Percentiles rank a stretch among this genome's conserved stretches.
Evolutionary conservation across 2,113 vertebrate genomes (phyloP).

Genomic region (Pagrus major): DNA sequence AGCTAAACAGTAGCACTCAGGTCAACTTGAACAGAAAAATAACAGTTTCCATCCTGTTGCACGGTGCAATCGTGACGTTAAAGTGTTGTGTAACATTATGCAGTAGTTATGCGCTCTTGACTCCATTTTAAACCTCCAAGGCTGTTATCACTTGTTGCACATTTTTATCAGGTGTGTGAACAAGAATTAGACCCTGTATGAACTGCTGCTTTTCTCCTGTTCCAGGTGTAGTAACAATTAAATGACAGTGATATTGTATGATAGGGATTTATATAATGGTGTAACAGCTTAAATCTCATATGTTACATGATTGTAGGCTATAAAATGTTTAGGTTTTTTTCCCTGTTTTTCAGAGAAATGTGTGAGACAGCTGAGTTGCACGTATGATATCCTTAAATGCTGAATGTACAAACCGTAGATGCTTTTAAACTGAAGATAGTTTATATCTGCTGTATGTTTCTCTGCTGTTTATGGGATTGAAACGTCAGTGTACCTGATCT

Average conservation of each 20-base stretch:
- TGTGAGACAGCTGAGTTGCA: slow-evolving; percentile 35
- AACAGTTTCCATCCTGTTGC: not conserved
- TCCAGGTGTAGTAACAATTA: slow-evolving; percentile 14
- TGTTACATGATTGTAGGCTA: slow-evolving; percentile 27
- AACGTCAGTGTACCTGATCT: slow-evolving; percentile 26
- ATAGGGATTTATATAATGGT: not conserved
- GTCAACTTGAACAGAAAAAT: not conserved
- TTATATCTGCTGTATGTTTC: slow-evolving; percentile 24
- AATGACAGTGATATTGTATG: slow-evolving; percentile 1
- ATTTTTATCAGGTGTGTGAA: slow-evolving; percentile 24
- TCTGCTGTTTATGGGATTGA: not conserved
- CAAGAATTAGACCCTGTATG: slow-evolving; percentile 43
- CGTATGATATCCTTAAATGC: slow-evolving; percentile 24
- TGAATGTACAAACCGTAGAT: slow-evolving; percentile 77
- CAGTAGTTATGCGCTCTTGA: not conserved
- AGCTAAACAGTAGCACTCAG: slow-evolving; percentile 33
- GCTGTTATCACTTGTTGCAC: slow-evolving; percentile 14
- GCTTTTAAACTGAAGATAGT: slow-evolving; percentile 47
- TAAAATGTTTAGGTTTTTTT: slow-evolving; percentile 25
- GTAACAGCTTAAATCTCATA: not conserved
- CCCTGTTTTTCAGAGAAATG: not conserved
- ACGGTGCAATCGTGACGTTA: not conserved
- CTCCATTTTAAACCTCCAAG: slow-evolving; percentile 5
- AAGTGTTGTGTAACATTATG: slow-evolving; percentile 14
- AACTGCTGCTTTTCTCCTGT: slow-evolving; percentile 63